Evolutionary conservation across 2,113 vertebrate genomes (phyloP).

Genomic region (Peromyscus polionotus): DNA sequence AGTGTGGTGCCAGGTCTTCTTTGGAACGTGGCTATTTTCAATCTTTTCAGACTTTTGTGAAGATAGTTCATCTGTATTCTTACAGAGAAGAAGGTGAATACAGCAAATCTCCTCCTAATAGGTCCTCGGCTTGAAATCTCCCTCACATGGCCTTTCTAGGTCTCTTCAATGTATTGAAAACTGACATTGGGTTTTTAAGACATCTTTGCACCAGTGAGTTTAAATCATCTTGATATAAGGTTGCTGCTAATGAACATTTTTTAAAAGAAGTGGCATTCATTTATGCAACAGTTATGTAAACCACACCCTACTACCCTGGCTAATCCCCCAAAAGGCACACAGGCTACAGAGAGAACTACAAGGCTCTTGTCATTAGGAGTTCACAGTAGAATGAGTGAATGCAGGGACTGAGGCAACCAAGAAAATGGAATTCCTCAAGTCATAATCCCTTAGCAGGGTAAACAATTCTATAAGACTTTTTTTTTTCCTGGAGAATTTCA

Average conservation of each 20-base stretch:
- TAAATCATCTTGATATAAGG: slow-evolving; percentile 27
- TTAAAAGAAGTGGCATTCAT: not conserved
- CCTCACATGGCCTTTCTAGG: not conserved
- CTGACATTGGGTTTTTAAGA: not conserved
- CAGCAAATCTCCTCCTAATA: slow-evolving; percentile 13
- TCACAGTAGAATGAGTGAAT: not conserved
- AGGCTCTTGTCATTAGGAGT: not conserved
- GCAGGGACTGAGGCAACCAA: not conserved
- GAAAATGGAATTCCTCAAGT: not conserved
- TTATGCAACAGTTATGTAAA: not conserved
- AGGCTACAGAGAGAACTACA: not conserved
- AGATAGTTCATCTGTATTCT: not conserved
- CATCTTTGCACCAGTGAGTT: not conserved
- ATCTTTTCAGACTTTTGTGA: slow-evolving; percentile 30
- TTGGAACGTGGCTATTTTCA: slow-evolving; percentile 18
- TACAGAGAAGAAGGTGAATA: not conserved
- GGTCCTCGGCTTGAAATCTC: not conserved
- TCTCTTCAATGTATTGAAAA: not conserved
- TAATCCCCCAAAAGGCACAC: too few species aligned
- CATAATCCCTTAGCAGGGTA: not conserved
- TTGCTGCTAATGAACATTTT: not conserved
- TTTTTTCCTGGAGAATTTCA: slow-evolving; percentile 28
- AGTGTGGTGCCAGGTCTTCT: not conserved
- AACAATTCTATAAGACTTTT: not conserved
- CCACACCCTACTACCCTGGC: not conserved